phyloP scores from a whole-genome alignment of 2,888 invertebrate genomes.

The Idaea aversata region DNA sequence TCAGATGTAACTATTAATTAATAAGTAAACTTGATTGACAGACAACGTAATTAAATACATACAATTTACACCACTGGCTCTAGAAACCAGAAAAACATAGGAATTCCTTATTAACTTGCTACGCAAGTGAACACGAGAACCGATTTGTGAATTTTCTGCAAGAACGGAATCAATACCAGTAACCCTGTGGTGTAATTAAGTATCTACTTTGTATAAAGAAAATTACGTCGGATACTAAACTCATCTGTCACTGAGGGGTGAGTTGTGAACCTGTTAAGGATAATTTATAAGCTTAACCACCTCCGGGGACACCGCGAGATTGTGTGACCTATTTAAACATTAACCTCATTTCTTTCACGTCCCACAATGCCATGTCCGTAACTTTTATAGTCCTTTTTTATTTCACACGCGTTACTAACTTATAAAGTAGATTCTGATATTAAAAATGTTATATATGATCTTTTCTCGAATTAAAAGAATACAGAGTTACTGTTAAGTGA shows the following conservation, averaged over 20 bases:
- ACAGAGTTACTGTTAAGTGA: conserved; percentile 41
- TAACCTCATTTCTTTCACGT: conserved; percentile 31
- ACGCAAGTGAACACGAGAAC: too few species aligned
- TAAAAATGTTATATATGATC: conserved; percentile 34
- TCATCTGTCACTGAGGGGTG: conserved; percentile 44
- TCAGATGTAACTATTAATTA: too few species aligned
- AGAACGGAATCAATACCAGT: too few species aligned
- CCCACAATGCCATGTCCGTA: conserved; percentile 6
- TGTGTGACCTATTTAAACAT: conserved; percentile 43
- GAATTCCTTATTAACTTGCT: too few species aligned
- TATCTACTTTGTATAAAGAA: conserved; percentile 26
- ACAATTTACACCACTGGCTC: too few species aligned
- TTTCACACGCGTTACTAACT: background rate
- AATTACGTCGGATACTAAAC: conserved; percentile 43
- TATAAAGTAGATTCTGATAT: conserved; percentile 26
- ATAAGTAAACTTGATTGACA: too few species aligned
- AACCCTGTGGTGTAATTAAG: too few species aligned
- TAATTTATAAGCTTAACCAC: conserved; percentile 48
- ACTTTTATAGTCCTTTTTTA: conserved; percentile 1
- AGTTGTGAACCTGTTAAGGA: conserved; percentile 32
- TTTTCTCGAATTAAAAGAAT: conserved; percentile 25
- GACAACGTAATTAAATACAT: too few species aligned
- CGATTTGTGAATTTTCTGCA: too few species aligned
- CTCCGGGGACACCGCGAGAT: conserved; percentile 40
- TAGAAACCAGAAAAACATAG: too few species aligned